Evolutionary conservation across 53 echinoderm and acorn worm genomes (phyloP), one percentile per base, ranked within the genome.

Genomic region (Stichopus horrens): DNA sequence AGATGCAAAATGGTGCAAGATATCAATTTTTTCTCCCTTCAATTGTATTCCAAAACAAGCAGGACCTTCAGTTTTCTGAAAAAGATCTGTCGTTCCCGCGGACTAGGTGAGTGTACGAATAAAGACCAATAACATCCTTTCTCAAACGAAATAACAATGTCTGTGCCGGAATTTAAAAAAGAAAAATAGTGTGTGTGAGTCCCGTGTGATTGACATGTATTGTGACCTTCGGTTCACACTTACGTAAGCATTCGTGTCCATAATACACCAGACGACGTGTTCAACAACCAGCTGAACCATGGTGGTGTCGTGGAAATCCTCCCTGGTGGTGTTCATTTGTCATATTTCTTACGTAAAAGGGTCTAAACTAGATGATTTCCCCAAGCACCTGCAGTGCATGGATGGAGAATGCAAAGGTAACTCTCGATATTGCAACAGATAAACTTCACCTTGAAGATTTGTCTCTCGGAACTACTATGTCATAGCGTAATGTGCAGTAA

Each of bases 201-300:
- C 59, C 59, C 59, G 1, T 9, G 53, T 80, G 80, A 6, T 18
- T 80, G 21, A 18, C 19, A 54, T 10, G 20, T 79, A n/a, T n/a
- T 37, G 5, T 81, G 81, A 81, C 81, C 81, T 56, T 57, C 57
- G 55, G 81, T 81, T 81, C 52, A 81, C 81, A 58, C 81, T 81
- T 81, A 55, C 81, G 81, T 81, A 52, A 81, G 56, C 20, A 81
- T 81, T 81, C 81, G 81, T 81, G 81, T 79, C 79, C 16, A 9
- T 79, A 63, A 63, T 63, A 63, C 18, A 2, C 37, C 71, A 71
- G 71, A 71, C 10, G 54, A 81, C 81, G 58, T 58, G 81, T 81
- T 58, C 81, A 81, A 21, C 56, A 9, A 81, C 81, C 81, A 81
- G 81, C 81, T 81, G 53, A 21, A 81, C 81, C 56, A 58, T 81